A percentile compares a stretch with the other conserved stretches of the same genome.
Conservation (phyloP, 2,888 invertebrate genomes). For the Brenthis hecate region DNA sequence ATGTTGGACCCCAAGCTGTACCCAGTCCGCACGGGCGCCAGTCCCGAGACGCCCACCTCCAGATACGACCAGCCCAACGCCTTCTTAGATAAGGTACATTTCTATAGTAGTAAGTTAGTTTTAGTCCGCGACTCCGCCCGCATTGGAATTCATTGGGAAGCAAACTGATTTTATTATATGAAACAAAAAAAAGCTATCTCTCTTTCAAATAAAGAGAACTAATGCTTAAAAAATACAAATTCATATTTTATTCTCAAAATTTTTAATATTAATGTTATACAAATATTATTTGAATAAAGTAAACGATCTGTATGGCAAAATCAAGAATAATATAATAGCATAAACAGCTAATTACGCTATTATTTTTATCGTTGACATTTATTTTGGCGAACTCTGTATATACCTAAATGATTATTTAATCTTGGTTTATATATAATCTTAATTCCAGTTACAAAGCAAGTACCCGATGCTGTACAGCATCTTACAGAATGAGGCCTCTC, state of each 20-base stretch:
- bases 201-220: too few species aligned
- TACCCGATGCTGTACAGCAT: constrained; percentile 85
- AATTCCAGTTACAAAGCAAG: constrained; percentile 81
- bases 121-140: neutral
- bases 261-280: too few species aligned
- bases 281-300: too few species aligned
- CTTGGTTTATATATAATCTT: neutral
- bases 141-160: neutral
- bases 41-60: constrained; percentile 80
- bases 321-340: too few species aligned
- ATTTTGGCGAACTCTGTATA: neutral
- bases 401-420: too few species aligned
- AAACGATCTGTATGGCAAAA: too few species aligned
- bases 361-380: neutral
- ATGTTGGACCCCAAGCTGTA: constrained; percentile 84
- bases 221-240: too few species aligned
- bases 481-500: constrained; percentile 81
- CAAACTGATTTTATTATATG: too few species aligned
- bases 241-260: too few species aligned
- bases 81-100: constrained; percentile 81
- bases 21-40: constrained; percentile 80
- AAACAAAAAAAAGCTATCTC: too few species aligned
- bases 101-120: neutral
- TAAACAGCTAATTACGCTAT: neutral
- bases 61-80: constrained; percentile 83